A percentile compares a stretch with the other conserved stretches of the same genome.
These are phyloP conservation scores for Macroglossus sobrinus DNA, from an alignment of 2,113 vertebrate species.

Conservation along the genomic window DNA sequence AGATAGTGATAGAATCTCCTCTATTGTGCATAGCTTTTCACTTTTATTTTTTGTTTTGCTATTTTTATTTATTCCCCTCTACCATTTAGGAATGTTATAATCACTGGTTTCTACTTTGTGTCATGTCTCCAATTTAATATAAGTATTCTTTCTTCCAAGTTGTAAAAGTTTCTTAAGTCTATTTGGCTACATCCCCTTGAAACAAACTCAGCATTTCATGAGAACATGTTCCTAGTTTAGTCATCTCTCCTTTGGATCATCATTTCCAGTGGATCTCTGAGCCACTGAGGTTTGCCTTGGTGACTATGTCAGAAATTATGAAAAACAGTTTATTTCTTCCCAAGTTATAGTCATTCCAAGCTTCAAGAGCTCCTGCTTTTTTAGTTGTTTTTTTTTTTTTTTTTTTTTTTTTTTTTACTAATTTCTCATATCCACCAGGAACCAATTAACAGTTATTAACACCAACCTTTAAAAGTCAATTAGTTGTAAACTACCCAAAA, in stretches of 20 bases:
- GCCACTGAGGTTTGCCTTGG: not conserved
- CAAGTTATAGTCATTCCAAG: not conserved
- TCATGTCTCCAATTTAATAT: not conserved
- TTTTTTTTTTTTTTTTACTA: not conserved
- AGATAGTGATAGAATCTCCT: not conserved
- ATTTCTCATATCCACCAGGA: not conserved
- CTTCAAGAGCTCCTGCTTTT: not conserved
- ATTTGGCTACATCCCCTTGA: not conserved
- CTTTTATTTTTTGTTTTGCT: not conserved
- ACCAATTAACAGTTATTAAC: constrained; percentile 31
- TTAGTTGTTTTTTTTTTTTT: not conserved
- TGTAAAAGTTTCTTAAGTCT: not conserved
- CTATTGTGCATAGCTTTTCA: not conserved
- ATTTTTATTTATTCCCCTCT: not conserved
- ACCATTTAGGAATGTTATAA: not conserved
- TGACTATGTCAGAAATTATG: not conserved
- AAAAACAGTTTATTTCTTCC: not conserved
- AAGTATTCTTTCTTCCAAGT: not conserved
- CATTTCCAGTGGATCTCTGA: not conserved
- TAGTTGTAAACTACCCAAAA: not conserved
- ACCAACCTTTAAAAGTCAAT: constrained; percentile 41
- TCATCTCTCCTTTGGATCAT: not conserved
- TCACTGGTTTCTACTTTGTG: not conserved
- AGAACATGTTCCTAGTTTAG: not conserved
- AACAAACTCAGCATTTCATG: not conserved